Conservation (phyloP, 2,888 invertebrate genomes). For the Blera fallax region DNA sequence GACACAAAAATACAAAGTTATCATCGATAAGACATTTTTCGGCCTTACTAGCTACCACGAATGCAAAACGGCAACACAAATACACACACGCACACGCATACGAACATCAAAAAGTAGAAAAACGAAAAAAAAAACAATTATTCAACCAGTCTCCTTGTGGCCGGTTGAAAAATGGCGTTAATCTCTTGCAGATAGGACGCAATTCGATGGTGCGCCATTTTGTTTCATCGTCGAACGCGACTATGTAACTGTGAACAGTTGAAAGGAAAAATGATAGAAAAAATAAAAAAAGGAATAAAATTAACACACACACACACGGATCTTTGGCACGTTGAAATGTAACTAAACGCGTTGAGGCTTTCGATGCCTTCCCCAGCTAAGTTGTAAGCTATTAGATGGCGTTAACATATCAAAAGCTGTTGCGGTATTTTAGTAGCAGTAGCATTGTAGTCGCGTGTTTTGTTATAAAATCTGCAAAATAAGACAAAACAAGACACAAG, state of each 20-base stretch:
- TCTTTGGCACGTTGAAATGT: constrained; percentile 38
- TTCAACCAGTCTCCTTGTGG: constrained; percentile 59
- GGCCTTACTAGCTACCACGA: neutral
- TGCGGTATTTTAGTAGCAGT: constrained; percentile 31
- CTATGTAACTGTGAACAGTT: neutral
- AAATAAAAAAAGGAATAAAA: neutral
- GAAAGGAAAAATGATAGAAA: neutral
- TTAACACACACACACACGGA: no score
- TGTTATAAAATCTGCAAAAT: constrained; percentile 63
- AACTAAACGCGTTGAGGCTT: constrained; percentile 3
- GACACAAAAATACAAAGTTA: constrained; percentile 6
- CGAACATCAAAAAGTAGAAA: neutral
- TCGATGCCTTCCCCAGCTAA: neutral
- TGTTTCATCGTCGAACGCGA: constrained; percentile 38
- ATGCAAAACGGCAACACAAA: neutral
- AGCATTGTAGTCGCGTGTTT: constrained; percentile 44
- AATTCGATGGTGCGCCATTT: constrained; percentile 51
- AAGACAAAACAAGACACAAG: constrained; percentile 20
- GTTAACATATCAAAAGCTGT: constrained; percentile 31
- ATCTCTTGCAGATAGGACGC: constrained; percentile 50
- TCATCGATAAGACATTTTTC: constrained; percentile 24
- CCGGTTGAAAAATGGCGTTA: constrained; percentile 57
- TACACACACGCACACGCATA: neutral
- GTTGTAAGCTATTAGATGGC: constrained; percentile 2
- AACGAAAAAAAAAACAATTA: neutral